Evolutionary conservation across 2,888 invertebrate species (phyloP).

Genomic region (Melieria picta): DNA sequence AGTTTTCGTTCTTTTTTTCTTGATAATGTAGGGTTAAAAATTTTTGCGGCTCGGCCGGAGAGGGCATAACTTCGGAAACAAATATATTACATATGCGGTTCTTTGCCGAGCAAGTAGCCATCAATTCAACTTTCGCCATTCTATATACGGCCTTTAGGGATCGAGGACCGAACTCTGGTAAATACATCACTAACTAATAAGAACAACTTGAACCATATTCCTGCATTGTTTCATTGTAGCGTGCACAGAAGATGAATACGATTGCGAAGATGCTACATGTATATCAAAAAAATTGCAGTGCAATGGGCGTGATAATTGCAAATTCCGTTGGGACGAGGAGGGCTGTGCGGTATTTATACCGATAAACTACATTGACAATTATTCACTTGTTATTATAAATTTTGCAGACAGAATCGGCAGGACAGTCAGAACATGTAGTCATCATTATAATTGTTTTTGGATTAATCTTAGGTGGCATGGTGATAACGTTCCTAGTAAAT

Average conservation of each 20-base stretch:
- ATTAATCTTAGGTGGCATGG: constrained; percentile 87
- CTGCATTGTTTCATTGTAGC: constrained; percentile 28
- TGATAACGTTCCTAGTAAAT: constrained; percentile 87
- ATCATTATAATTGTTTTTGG: constrained; percentile 90
- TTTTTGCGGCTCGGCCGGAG: constrained; percentile 89
- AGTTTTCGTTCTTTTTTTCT: constrained; percentile 23
- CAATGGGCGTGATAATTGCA: constrained; percentile 81
- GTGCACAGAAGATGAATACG: constrained; percentile 73
- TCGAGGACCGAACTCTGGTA: constrained; percentile 28
- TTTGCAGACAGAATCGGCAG: constrained; percentile 53
- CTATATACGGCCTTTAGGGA: constrained; percentile 81
- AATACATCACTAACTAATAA: too few species aligned
- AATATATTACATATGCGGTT: constrained; percentile 81
- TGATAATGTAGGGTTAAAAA: constrained; percentile 69
- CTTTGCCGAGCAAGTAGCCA: constrained; percentile 72
- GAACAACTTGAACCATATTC: too few species aligned
- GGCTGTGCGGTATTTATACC: constrained; percentile 42
- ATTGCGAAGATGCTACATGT: constrained; percentile 90
- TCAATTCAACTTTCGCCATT: constrained; percentile 75
- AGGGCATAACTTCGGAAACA: constrained; percentile 74
- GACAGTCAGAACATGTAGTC: constrained; percentile 78
- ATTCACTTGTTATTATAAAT: not conserved
- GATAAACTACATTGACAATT: not conserved
- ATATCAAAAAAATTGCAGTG: constrained; percentile 77
- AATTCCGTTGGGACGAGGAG: constrained; percentile 82